These are phyloP conservation scores for Sebastes taczanowskii DNA, from an alignment of 2,797 vertebrate species.

Conservation along the genomic window DNA sequence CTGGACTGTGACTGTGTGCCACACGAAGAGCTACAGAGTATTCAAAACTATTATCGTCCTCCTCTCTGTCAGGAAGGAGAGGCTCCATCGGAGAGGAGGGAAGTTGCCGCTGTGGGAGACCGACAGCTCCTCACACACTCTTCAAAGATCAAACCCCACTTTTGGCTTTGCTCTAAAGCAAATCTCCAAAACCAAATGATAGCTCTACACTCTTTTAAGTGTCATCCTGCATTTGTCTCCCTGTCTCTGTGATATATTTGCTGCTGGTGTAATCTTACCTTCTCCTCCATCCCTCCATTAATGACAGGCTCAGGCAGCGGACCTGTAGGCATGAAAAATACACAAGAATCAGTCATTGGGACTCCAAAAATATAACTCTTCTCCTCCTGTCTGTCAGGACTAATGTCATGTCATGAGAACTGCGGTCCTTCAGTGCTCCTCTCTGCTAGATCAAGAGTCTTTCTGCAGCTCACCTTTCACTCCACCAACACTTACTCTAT, in stretches of 20 bases:
- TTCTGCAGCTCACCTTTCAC: slow-evolving; percentile 65
- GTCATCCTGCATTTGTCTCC: background rate
- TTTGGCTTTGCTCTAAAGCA: slow-evolving; percentile 10
- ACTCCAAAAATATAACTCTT: background rate
- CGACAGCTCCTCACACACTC: slow-evolving; percentile 8
- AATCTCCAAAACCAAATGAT: slow-evolving; percentile 10
- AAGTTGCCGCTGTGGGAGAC: slow-evolving; percentile 30
- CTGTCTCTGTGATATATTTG: background rate
- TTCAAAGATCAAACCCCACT: slow-evolving; percentile 17
- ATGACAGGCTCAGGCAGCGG: slow-evolving; percentile 88
- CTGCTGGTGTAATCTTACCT: slow-evolving; percentile 82
- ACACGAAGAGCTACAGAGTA: background rate
- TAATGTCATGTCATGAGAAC: background rate
- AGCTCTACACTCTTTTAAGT: background rate
- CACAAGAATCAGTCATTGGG: slow-evolving; percentile 14
- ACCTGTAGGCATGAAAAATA: slow-evolving; percentile 76
- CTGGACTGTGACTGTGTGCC: background rate
- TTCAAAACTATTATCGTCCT: slow-evolving; percentile 30
- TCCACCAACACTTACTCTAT: slow-evolving; percentile 51
- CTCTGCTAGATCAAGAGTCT: slow-evolving; percentile 36
- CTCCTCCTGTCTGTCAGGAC: background rate
- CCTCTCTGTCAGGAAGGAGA: slow-evolving; percentile 32
- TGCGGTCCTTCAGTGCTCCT: slow-evolving; percentile 8
- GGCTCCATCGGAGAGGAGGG: slow-evolving; percentile 11
- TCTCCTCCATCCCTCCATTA: slow-evolving; percentile 88